phyloP scores from a whole-genome alignment of 2,113 vertebrate species.

The Nyctibius bracteatus region DNA sequence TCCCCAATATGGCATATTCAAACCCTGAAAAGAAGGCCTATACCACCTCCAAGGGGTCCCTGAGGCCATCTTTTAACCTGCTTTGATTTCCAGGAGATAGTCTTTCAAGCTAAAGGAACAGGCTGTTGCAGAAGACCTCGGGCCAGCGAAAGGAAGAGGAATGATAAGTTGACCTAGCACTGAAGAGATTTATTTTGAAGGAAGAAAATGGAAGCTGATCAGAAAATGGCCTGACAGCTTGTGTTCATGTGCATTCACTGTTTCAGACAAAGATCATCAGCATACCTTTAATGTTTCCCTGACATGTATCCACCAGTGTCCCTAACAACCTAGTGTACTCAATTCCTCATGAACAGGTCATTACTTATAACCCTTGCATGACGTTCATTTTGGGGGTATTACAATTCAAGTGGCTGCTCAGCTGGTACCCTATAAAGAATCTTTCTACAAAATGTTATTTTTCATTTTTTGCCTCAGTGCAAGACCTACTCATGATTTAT shows the following conservation, averaged over 20 bases:
- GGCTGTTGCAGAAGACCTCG: neutral
- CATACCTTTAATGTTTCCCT: neutral
- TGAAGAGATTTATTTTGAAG: neutral
- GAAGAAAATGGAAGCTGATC: neutral
- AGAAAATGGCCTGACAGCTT: neutral
- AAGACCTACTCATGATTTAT: constrained; percentile 23
- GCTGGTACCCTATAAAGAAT: neutral
- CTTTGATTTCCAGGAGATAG: neutral
- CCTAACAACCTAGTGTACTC: neutral
- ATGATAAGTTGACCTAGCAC: neutral
- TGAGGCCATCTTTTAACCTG: neutral
- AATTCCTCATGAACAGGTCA: neutral
- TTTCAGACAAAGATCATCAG: neutral
- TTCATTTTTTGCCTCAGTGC: constrained; percentile 26
- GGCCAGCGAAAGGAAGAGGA: neutral
- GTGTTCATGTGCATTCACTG: neutral
- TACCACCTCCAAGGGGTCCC: neutral
- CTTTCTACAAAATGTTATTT: constrained; percentile 25
- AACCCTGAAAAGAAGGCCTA: neutral
- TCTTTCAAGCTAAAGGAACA: neutral
- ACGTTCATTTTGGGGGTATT: neutral
- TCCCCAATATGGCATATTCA: neutral
- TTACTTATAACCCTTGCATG: neutral
- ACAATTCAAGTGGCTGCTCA: neutral
- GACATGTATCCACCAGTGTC: neutral